Base-by-base conservation (phyloP, 2,797 vertebrate genomes). In the Coendou prehensilis region DNA sequence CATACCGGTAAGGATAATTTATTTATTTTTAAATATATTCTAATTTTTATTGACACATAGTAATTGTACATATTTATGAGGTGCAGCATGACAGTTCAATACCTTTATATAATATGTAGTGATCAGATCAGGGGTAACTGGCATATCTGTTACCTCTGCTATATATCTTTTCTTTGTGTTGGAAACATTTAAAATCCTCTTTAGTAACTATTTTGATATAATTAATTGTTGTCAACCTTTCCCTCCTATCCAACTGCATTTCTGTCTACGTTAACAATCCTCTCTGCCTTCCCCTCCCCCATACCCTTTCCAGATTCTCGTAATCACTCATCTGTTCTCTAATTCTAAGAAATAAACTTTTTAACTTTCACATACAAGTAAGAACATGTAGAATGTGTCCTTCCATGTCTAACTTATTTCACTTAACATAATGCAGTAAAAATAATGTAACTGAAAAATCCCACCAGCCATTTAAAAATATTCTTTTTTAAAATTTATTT, bases 1-100 rank as follows among this genome's bases (percentile, higher is more conserved):
- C 99, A 82, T 99, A 99, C 99, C 99, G 99, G 99, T 99, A 98
- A 98, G 92, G 80, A 6, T 67, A 23, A 33, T 93, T 83, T 59
- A 71, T 41, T 76, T 76, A 41, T 57, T 56, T 76, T 50, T 33
- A 26, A 9, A 54, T 54, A 30, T 30, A 45, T 28, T 63, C 45
- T 50, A 41, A 63, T 89, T 78, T 52, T 59, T 79, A 41, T 52
- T 63, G 61, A n/a, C 59, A 75, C 9, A 33, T 23, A 6, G 37
- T 75, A 30, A 15, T 69, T 59, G 23, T 84, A 59, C 33, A 69
- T 52, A 57, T 23, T 76, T 47, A 37, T 83, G 30, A 50, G 15
- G 15, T 47, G 20, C 79, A 67, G 0, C 26, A 22, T 75, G n/a
- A 28, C 37, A 45, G 47, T 67, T 83, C n/a, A 52, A 4, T 64